phyloP scores from a whole-genome alignment of 2,888 invertebrate genomes.

The Diplolepis rosae region DNA sequence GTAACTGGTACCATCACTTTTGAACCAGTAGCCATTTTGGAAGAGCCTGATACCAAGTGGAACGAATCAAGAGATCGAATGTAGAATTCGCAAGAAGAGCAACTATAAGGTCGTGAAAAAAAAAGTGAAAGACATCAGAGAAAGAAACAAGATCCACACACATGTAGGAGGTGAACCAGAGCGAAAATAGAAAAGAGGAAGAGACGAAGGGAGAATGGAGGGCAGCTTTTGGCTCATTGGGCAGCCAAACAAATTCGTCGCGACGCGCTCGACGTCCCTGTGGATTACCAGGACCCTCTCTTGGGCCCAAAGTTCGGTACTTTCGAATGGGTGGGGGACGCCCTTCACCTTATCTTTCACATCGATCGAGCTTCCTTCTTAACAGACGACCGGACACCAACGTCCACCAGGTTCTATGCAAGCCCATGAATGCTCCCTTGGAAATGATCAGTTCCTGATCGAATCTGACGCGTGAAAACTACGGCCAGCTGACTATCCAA shows the following conservation, averaged over 20 bases:
- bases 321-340: constrained; percentile 52
- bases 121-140: constrained; percentile 34
- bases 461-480: constrained; percentile 29
- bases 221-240: constrained; percentile 71
- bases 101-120: constrained; percentile 22
- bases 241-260: constrained; percentile 70
- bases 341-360: constrained; percentile 67
- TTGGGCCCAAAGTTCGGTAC: constrained; percentile 58
- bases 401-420: constrained; percentile 40
- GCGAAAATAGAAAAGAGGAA: constrained; percentile 42
- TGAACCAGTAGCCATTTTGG: constrained; percentile 25
- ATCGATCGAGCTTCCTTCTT: constrained; percentile 72
- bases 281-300: constrained; percentile 52
- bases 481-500: constrained; percentile 17
- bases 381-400: constrained; percentile 70
- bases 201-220: constrained; percentile 51
- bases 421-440: constrained; percentile 34
- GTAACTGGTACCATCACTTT: constrained; percentile 3
- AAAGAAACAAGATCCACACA: constrained; percentile 13
- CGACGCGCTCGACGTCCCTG: constrained; percentile 63
- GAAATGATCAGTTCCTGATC: constrained; percentile 4
- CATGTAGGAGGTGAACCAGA: constrained; percentile 6
- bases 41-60: constrained; percentile 6
- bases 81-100: constrained; percentile 24
- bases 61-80: constrained; percentile 20